These are phyloP conservation scores for Pempheris klunzingeri DNA, from an alignment of 2,797 vertebrate genomes.

Conservation along the genomic window DNA sequence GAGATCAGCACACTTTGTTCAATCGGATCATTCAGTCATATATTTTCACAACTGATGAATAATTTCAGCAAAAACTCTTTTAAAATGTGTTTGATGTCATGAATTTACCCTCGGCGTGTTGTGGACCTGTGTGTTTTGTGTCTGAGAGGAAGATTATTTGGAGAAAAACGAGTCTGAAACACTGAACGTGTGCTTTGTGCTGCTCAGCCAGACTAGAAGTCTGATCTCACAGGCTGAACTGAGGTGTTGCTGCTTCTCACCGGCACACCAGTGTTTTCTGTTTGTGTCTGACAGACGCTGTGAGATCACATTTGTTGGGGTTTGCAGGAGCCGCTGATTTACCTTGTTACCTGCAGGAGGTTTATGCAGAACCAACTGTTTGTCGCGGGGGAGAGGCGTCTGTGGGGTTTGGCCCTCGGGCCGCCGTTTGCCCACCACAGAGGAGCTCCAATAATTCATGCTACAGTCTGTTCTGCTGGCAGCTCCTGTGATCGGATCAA, in stretches of 20 bases:
- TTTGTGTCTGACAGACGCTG: background rate
- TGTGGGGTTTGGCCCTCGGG: background rate
- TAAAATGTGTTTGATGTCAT: too few species aligned
- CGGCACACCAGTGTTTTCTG: too few species aligned
- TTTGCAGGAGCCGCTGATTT: background rate
- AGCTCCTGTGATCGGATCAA: slow-evolving; percentile 8
- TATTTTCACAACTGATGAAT: too few species aligned
- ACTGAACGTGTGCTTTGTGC: background rate
- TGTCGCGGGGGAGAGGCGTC: too few species aligned
- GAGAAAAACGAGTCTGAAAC: too few species aligned
- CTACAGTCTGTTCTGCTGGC: background rate
- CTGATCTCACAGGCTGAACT: too few species aligned
- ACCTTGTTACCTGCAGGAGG: background rate
- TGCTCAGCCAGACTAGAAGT: background rate
- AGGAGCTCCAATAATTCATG: slow-evolving; percentile 1
- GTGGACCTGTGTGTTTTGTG: background rate
- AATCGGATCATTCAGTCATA: too few species aligned
- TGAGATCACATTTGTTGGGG: background rate
- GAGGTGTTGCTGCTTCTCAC: background rate
- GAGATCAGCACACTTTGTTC: too few species aligned
- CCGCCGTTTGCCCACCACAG: background rate
- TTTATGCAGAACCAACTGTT: background rate
- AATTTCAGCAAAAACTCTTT: too few species aligned
- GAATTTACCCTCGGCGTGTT: too few species aligned
- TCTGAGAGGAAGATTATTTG: too few species aligned